Percentiles rank a stretch among this genome's conserved stretches.
Evolutionary conservation across 2,113 vertebrate species (phyloP).

Genomic region (Trogon surrucura): DNA sequence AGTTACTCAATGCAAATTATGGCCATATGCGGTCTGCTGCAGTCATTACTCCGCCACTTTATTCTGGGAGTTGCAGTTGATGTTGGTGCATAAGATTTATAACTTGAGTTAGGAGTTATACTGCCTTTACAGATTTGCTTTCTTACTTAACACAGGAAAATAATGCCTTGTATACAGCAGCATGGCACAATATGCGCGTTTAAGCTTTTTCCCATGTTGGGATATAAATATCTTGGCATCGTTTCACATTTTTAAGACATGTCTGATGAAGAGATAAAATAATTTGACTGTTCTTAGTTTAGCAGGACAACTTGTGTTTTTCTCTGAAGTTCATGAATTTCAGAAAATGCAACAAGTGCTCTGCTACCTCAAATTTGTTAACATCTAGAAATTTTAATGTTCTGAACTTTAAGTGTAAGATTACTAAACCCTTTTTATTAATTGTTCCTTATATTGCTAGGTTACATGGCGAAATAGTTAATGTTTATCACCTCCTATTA

Average conservation of each 20-base stretch:
- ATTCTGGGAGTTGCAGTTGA: neutral
- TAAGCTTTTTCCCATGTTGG: neutral
- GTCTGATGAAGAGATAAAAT: neutral
- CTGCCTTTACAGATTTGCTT: neutral
- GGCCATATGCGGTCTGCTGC: neutral
- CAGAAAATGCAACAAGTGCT: neutral
- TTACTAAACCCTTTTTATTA: neutral
- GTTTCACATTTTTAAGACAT: neutral
- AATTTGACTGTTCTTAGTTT: neutral
- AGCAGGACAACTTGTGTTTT: neutral
- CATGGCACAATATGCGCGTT: accelerated
- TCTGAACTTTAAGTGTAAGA: neutral
- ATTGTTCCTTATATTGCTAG: neutral
- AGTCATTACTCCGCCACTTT: neutral
- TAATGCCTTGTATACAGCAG: neutral
- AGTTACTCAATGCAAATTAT: neutral
- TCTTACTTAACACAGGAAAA: neutral
- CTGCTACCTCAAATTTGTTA: neutral
- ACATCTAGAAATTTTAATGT: neutral
- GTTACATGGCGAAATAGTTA: neutral
- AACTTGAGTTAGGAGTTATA: neutral
- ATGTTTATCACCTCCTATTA: neutral
- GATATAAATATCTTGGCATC: neutral
- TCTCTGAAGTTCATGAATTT: neutral
- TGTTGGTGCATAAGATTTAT: neutral